Conservation (phyloP, 2,113 vertebrate species). For the Neogale vison region DNA sequence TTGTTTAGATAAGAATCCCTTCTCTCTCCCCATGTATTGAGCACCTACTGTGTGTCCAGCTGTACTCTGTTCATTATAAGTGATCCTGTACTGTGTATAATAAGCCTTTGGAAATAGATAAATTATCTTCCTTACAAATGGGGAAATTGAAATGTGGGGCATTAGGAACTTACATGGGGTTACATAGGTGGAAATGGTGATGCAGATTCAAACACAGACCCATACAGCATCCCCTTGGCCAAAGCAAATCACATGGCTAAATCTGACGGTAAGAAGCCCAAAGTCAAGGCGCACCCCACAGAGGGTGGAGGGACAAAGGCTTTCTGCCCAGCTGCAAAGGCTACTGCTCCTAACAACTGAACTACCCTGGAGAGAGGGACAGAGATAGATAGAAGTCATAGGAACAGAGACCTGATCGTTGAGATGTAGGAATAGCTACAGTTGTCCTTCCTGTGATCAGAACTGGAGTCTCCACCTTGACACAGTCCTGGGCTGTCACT, state of each 20-base stretch:
- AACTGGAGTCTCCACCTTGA: background rate
- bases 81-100: background rate
- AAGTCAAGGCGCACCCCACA: background rate
- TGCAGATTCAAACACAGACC: background rate
- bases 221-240: background rate
- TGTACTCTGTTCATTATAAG: background rate
- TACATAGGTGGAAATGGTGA: background rate
- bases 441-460: background rate
- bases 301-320: background rate
- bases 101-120: background rate
- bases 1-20: background rate
- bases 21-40: background rate
- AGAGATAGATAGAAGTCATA: no score
- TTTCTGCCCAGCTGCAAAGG: background rate
- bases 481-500: background rate
- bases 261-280: background rate
- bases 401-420: background rate
- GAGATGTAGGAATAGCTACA: background rate
- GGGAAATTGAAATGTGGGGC: background rate
- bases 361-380: no score
- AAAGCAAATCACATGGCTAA: background rate
- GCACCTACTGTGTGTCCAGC: background rate
- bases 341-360: background rate
- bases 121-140: background rate
- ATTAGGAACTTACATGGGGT: background rate